Evolutionary conservation across 2,888 invertebrate species (phyloP).

Genomic region (Arge pagana): DNA sequence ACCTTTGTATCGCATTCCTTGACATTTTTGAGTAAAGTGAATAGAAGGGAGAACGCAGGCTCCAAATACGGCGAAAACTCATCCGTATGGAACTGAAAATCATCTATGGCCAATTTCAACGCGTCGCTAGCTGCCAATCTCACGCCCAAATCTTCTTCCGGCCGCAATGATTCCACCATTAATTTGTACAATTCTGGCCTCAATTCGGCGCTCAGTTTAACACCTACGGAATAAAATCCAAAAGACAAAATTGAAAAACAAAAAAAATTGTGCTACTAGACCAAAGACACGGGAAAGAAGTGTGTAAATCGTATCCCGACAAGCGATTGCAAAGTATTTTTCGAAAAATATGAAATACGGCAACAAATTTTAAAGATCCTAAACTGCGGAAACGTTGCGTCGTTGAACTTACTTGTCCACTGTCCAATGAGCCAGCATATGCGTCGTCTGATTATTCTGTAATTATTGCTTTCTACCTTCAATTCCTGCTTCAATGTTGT

Average conservation of each 20-base stretch:
- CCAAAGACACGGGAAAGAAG: no score
- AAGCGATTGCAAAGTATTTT: no score
- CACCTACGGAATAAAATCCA: no score
- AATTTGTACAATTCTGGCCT: conserved; percentile 82
- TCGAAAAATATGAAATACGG: no score
- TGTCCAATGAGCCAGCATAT: conserved; percentile 83
- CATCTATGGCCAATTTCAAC: conserved; percentile 82
- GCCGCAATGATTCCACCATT: conserved; percentile 72
- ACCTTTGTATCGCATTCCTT: conserved; percentile 92
- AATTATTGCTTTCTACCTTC: conserved; percentile 79
- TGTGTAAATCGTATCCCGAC: no score
- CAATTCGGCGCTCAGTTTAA: conserved; percentile 78
- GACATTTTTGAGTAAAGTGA: conserved; percentile 83
- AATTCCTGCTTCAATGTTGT: conserved; percentile 81
- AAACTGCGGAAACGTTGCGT: no score
- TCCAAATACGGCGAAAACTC: conserved; percentile 85
- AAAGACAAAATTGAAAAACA: no score
- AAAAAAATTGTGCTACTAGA: no score
- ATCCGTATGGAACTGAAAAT: conserved; percentile 88
- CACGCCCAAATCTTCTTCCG: conserved; percentile 86
- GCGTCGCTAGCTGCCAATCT: conserved; percentile 85
- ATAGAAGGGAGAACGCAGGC: conserved; percentile 77
- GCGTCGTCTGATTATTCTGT: conserved; percentile 80
- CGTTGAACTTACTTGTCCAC: conserved; percentile 65
- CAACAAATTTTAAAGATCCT: no score